Evolutionary conservation across 2,797 vertebrate species (phyloP), one percentile per base, ranked within the genome.

Genomic region (Pagetopsis macropterus): DNA sequence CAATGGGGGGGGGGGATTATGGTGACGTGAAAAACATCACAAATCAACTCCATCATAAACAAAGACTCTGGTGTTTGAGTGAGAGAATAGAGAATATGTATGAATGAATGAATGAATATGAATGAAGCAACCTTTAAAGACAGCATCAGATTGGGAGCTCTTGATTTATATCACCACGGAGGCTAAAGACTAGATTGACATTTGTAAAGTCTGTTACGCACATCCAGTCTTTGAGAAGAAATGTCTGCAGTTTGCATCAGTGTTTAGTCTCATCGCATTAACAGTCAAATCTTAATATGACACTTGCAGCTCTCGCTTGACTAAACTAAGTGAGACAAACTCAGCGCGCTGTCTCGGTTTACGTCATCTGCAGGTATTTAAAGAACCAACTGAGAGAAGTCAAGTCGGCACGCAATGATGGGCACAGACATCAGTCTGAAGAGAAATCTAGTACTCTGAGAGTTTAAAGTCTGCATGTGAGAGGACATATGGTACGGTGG

Each of bases 311-410:
- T 72, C 70, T 57, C 54, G 27, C 64, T 63, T 61, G 57, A 40
- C 69, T 9, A 16, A 55, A 46, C 49, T 14, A 27, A 65, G 37
- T 5, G 21, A 66, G 55, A 58, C 41, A 41, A 78, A 69, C 19
- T 27, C 14, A 79, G 72, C 6, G 9, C 49, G 4, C n/a, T 10
- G 8, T 31, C 21, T 73, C 54, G 2, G 21, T 16, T 4, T 27
- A 70, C 58, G 65, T 87, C 79, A 82, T 76, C 55, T 23, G 76
- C 51, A 74, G 62, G 84, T 87, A 82, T 76, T 87, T 84, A 86
- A 85, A 81, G 83, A 83, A 60, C n/a, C 12, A 1, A 66, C 73
- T 31, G 70, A 51, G 73, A 69, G 19, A 72, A 12, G 54, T 44
- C 46, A 50, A 60, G 63, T 64, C 45, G 12, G 75, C 88, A 85